These are phyloP conservation scores for Andricus quercusramuli DNA, from an alignment of 2,888 invertebrate genomes.

Conservation along the genomic window DNA sequence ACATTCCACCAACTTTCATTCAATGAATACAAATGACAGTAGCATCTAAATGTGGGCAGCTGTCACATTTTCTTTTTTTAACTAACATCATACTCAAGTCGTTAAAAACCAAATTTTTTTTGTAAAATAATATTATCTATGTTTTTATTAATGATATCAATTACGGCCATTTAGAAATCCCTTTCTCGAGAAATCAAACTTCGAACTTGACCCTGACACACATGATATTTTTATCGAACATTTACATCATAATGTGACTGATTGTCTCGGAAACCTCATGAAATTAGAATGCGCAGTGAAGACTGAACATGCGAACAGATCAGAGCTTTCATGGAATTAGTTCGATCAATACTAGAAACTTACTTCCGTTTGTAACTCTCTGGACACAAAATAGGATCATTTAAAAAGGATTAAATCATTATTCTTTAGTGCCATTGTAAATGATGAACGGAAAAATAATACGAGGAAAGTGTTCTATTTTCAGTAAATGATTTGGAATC, in stretches of 20 bases:
- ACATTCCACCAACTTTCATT: conserved; percentile 31
- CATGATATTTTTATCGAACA: conserved; percentile 10
- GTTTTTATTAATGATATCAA: background rate
- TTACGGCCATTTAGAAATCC: background rate
- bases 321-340: conserved; percentile 26
- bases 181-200: background rate
- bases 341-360: conserved; percentile 32
- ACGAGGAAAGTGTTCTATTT: background rate
- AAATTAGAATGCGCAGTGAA: conserved; percentile 28
- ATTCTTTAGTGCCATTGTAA: background rate
- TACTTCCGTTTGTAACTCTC: conserved; percentile 5
- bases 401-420: background rate
- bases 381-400: background rate
- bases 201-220: conserved; percentile 17
- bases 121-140: background rate
- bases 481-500: background rate
- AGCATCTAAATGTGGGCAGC: conserved; percentile 29
- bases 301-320: conserved; percentile 31
- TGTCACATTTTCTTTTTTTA: conserved; percentile 13
- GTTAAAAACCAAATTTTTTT: background rate
- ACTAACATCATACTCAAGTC: background rate
- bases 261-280: conserved; percentile 18
- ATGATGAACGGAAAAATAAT: background rate
- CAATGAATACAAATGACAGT: conserved; percentile 14
- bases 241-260: conserved; percentile 15